phyloP scores from a whole-genome alignment of 1,140 invertebrate genomes.

The Caenorhabditis briggsae region DNA sequence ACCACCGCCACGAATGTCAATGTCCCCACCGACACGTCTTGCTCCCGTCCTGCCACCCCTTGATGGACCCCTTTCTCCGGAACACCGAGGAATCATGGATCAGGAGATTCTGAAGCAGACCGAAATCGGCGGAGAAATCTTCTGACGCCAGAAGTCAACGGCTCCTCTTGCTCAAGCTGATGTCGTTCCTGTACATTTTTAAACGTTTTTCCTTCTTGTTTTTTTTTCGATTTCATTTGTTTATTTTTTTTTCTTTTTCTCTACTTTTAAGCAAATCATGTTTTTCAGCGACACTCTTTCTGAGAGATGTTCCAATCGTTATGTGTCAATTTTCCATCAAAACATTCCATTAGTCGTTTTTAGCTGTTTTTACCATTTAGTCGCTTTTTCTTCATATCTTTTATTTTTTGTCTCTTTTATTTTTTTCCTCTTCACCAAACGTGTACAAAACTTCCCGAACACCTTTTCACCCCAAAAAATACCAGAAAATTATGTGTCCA shows the following conservation, averaged over 20 bases:
- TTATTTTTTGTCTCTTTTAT: background rate
- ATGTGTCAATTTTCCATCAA: conserved; percentile 30
- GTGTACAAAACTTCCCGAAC: conserved; percentile 32
- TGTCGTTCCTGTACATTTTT: conserved; percentile 35
- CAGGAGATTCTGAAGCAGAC: conserved; percentile 1
- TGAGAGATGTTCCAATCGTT: background rate
- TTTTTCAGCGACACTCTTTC: background rate
- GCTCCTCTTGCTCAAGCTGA: background rate
- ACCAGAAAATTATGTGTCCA: background rate
- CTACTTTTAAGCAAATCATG: background rate
- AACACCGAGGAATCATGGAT: background rate
- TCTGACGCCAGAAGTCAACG: conserved; percentile 34
- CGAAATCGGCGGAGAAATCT: conserved; percentile 13
- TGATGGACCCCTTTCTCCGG: background rate
- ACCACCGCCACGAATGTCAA: background rate
- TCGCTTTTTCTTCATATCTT: background rate
- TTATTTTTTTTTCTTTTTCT: background rate
- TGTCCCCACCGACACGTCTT: conserved; percentile 1
- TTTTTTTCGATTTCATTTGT: background rate
- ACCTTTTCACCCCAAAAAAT: background rate
- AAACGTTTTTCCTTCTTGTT: background rate
- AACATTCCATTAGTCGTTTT: conserved; percentile 41
- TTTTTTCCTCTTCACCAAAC: background rate
- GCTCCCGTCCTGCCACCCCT: conserved; percentile 4
- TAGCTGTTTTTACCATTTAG: background rate